Base-by-base conservation (phyloP, 1,140 invertebrate genomes). In the Harlomillsia oculata region DNA sequence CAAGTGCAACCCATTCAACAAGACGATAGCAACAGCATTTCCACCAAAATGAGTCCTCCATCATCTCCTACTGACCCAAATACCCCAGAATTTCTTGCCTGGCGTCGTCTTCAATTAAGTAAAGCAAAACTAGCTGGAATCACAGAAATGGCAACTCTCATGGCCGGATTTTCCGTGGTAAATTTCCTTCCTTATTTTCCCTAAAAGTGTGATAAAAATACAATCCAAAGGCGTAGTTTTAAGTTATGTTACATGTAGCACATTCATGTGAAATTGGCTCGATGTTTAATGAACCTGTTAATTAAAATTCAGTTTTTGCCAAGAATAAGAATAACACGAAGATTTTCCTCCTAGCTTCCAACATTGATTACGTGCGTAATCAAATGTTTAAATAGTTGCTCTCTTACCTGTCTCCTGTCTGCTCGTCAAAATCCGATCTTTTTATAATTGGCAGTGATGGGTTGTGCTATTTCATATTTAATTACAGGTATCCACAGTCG, bases 161-260 rank as follows among this genome's bases (percentile, higher is more conserved):
- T 65, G 53, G 53, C 59, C 0, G 63, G 58, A 1, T 62, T 65
- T 30, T 53, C 56, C 23, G 51, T 65, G 3, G 59, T 65, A 59
- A 41, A 56, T 13, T 29, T 5, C 6, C 2, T 13, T 32, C 44
- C 13, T 53, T 16, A 29, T 37, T 48, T 48, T 32, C 14, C 32
- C 32, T 9, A 9, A 34, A 34, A 34, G 8, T 34, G n/a, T 34
- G 32, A 9, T 32, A 44, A 21, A 40, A 6, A 8, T 32, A 34
- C 28, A 53, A 23, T 32, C 41, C 3, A 34, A 8, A 23, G 37
- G 25, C n/a, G n/a, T n/a, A n/a, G n/a, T n/a, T n/a, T n/a, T n/a
- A n/a, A n/a, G n/a, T n/a, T n/a, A n/a, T n/a, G n/a, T n/a, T n/a
- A n/a, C n/a, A n/a, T n/a, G n/a, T n/a, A n/a, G n/a, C n/a, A n/a